Evolutionary conservation across 2,113 vertebrate genomes (phyloP), one percentile per base, ranked within the genome.

Genomic region (Eleginops maclovinus): DNA sequence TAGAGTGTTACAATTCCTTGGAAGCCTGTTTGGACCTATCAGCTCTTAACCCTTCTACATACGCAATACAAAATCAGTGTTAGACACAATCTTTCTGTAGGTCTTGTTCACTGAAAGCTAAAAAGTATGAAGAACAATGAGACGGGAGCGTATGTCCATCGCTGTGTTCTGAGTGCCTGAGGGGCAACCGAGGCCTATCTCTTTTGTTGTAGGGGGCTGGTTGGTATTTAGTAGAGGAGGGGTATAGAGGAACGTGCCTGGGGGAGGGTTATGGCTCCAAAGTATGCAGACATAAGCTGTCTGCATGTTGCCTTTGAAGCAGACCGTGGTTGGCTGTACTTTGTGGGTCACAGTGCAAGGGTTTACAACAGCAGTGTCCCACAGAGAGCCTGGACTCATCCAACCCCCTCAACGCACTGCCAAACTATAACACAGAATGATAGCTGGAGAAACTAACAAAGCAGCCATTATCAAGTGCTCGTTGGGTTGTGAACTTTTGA

Each of bases 221-320:
- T 49, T 79, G 78, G 61, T 73, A 72, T 84, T 83, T 75, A 76
- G 70, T 47, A 54, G 60, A 9, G 31, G 56, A 49, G 66, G 60
- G 78, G 19, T 62, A 47, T 14, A 40, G 56, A 63, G 61, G 61
- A 71, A 73, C 56, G 36, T 46, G 85, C 73, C 72, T 75, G 76
- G 78, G 89, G 84, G 76, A 58, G 83, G 76, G 86, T 83, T 59
- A 69, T 67, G 69, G 56, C 82, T 74, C 50, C 41, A 72, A 54
- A 79, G 56, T 72, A 81, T 75, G 68, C 65, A 72, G 71, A 90
- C 61, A 82, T 73, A 81, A 80, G 88, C 82, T 68, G 72, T 88
- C 85, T 85, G 75, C 16, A 12, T 77, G 82, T 69, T 70, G 72
- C 69, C 80, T 91, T 89, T 89, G 76, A 88, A 84, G 78, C 71